Evolutionary conservation across 2,888 invertebrate genomes (phyloP), one percentile per base, ranked within the genome.

Genomic region (Magallana nippona): DNA sequence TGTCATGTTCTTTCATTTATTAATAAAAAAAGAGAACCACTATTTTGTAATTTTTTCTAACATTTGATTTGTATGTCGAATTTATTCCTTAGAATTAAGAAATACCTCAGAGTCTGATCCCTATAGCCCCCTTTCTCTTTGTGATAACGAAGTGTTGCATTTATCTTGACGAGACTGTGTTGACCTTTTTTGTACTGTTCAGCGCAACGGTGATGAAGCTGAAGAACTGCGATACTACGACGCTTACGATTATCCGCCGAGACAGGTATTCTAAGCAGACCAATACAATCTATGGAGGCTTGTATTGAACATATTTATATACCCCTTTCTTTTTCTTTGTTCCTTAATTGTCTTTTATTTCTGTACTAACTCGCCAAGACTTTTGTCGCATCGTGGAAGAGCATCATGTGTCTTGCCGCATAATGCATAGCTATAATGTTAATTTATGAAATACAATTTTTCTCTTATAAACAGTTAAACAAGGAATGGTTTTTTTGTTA

Each of bases 201-300:
- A 71, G 55, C 55, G 56, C 60, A 82, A 78, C 57, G n/a, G 63
- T 22, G 81, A 86, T 82, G 85, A 86, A 80, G 71, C 58, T 55
- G 89, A 87, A 15, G 90, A 86, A 22, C 87, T 86, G 80, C 85
- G 83, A 78, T 90, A 89, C 87, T 89, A 89, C 84, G 90, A 90
- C 87, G 90, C 90, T 77, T 88, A 87, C 80, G 91, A 91, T 82
- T 90, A 88, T 57, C 90, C 91, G 11, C 87, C 87, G n/a, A 86
- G 56, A 57, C 19, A 71, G 71, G 71, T 71, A 71, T 71, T 71
- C 71, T 71, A 22, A 71, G 15, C 71, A 71, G 32, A 32, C 60
- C 60, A n/a, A 60, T 60, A 60, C 60, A 60, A 19, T 19, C 60
- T 60, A 19, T 3, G 19, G n/a, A n/a, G 19, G n/a, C 60, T 60